A percentile compares a stretch with the other conserved stretches of the same genome.
phyloP scores from a whole-genome alignment of 2,888 invertebrate species.

The Andrena hattorfiana region DNA sequence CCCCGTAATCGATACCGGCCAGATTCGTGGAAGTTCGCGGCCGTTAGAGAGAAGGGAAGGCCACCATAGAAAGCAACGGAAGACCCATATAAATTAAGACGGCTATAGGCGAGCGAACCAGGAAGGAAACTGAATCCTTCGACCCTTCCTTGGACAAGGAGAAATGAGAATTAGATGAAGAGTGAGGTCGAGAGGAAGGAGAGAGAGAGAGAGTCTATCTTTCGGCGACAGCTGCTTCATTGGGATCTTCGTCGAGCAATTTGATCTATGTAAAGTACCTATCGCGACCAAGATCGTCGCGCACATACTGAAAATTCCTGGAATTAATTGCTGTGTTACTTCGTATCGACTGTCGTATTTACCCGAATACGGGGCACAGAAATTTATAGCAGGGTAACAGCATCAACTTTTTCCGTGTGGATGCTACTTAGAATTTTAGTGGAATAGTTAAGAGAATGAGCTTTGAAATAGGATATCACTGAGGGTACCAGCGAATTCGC shows the following conservation, averaged over 20 bases:
- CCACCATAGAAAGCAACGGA: constrained; percentile 42
- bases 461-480: too few relatives aligned
- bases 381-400: too few relatives aligned
- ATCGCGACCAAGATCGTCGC: constrained; percentile 23
- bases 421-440: too few relatives aligned
- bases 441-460: too few relatives aligned
- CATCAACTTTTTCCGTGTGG: too few relatives aligned
- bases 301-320: constrained; percentile 5
- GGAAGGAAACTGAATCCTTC: constrained; percentile 42
- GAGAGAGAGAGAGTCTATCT: constrained; percentile 39
- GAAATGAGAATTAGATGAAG: constrained; percentile 51
- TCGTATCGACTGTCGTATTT: not conserved
- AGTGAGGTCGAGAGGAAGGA: not conserved
- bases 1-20: constrained; percentile 71
- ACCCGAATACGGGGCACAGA: too few relatives aligned
- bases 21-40: constrained; percentile 49
- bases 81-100: constrained; percentile 66
- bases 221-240: constrained; percentile 66
- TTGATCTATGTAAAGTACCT: constrained; percentile 34
- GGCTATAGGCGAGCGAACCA: constrained; percentile 15
- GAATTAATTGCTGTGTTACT: constrained; percentile 18
- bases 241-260: constrained; percentile 48
- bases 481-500: not conserved
- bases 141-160: constrained; percentile 3
- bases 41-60: not conserved